Evolutionary conservation across 1,140 invertebrate genomes (phyloP).

Genomic region (Ceratina japonica): DNA sequence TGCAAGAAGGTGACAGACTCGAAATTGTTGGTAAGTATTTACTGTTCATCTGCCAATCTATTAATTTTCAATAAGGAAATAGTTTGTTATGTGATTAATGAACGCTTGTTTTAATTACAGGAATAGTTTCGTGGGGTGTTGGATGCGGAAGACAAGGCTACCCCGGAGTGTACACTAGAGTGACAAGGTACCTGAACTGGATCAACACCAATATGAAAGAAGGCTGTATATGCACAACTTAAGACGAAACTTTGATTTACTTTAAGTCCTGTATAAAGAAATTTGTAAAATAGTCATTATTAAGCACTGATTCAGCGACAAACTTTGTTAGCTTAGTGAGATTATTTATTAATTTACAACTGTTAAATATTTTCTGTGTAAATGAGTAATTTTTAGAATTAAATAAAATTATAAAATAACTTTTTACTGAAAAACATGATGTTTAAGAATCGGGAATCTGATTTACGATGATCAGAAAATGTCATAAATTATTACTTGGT

Average conservation of each 20-base stretch:
- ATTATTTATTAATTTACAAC: slow-evolving; percentile 1
- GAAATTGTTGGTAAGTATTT: slow-evolving; percentile 85
- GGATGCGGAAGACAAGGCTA: slow-evolving; percentile 83
- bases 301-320: background rate
- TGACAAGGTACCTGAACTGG: slow-evolving; percentile 85
- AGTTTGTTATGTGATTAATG: background rate
- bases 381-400: background rate
- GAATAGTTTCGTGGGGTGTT: slow-evolving; percentile 83
- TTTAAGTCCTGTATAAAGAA: background rate
- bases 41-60: background rate
- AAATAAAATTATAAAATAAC: too few species aligned
- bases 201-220: slow-evolving; percentile 82
- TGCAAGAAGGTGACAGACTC: slow-evolving; percentile 85
- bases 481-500: too few species aligned
- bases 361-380: background rate
- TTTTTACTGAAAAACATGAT: too few species aligned
- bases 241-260: slow-evolving; percentile 1
- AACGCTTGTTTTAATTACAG: slow-evolving; percentile 43
- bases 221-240: slow-evolving; percentile 80
- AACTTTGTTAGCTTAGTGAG: background rate
- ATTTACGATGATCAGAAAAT: too few species aligned
- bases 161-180: slow-evolving; percentile 87
- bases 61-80: background rate
- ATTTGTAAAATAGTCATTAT: background rate
- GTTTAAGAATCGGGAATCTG: too few species aligned